Evolutionary conservation across 2,888 invertebrate species (phyloP), one percentile per base, ranked within the genome.

Genomic region (Leucophenga maculata): DNA sequence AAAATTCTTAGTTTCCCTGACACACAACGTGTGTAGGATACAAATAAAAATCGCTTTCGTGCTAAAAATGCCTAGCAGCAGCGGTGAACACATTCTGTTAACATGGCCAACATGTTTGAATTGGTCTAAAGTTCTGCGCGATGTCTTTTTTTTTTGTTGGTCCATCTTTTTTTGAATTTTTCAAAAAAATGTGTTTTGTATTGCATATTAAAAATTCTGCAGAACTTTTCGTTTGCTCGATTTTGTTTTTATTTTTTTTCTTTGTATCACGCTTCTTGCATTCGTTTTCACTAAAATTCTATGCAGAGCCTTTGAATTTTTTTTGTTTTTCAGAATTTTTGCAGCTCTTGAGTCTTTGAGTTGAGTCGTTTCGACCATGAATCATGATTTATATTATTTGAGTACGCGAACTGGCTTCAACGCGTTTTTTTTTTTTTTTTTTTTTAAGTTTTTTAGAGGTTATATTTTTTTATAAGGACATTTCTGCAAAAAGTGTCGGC

Each of bases 21-120:
- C 71, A 71, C 68, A 65, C 50, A 60, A 65, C 26, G 67, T 66
- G 26, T 26, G 26, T 26, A 26, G 26, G 26, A 4, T 4, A 26
- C 4, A 26, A 26, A 26, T 26, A 69, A 77, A 67, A 72, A 69
- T 66, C 65, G 67, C 18, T 74, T 78, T 82, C 82, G 80, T 82
- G 80, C 80, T 81, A 79, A 82, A 82, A 81, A 82, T 80, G 79
- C 82, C 80, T 75, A 78, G 82, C 80, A 77, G 54, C 78, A 79
- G 39, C 39, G 1, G 73, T 77, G 8, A 20, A 79, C 79, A 70
- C 80, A 80, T 82, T 79, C 77, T 79, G 82, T 81, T 72, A 82
- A 82, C 82, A 81, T 80, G 82, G 77, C 69, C 79, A 82, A 80
- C 79, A 80, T 77, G 79, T 76, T 74, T 68, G 73, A 57, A 67